Evolutionary conservation across 2,797 vertebrate genomes (phyloP).

Genomic region (Lepidocolaptes lacrymiger): DNA sequence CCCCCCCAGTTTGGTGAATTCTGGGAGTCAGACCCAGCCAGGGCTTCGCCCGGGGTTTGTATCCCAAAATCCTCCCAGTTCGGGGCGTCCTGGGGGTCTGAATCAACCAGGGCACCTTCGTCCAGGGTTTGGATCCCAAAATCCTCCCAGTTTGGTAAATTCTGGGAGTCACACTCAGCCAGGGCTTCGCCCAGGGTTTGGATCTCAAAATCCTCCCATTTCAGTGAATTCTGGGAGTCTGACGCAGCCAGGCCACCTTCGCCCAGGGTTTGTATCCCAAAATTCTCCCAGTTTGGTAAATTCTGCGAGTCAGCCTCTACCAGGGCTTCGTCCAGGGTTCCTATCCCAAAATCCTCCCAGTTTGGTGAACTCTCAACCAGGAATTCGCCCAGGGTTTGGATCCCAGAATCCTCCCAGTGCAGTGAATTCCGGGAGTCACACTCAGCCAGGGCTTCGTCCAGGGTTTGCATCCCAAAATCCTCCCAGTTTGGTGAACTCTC

Average conservation of each 20-base stretch:
- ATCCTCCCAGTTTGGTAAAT: neutral
- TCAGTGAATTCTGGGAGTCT: fast-evolving
- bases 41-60: fast-evolving
- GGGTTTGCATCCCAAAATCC: neutral
- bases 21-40: fast-evolving
- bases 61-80: fast-evolving
- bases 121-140: neutral
- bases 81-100: fast-evolving
- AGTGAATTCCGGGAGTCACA: fast-evolving
- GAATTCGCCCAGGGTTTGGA: too few species aligned
- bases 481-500: neutral
- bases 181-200: fast-evolving
- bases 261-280: fast-evolving
- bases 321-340: fast-evolving
- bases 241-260: neutral
- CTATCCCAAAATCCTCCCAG: too few species aligned
- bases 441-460: fast-evolving
- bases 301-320: neutral
- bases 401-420: too few species aligned
- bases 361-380: too few species aligned
- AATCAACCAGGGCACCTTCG: fast-evolving
- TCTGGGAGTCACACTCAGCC: neutral
- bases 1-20: neutral
- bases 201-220: fast-evolving
- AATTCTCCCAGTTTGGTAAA: fast-evolving